Evolutionary conservation across 2,113 vertebrate genomes (phyloP), one percentile per base, ranked within the genome.

Genomic region (Lutjanus erythropterus): DNA sequence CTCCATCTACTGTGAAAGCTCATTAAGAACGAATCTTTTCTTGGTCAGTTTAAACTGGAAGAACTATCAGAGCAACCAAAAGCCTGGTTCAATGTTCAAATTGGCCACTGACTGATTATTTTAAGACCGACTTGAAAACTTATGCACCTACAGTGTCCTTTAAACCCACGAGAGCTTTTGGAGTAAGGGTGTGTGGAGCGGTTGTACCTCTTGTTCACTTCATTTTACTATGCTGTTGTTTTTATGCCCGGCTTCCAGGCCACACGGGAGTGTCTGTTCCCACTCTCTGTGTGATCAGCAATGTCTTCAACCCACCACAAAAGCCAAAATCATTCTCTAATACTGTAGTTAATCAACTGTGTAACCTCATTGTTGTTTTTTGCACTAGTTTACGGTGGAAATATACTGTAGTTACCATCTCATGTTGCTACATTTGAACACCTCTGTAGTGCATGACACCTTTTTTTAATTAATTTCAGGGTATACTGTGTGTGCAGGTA

Each of bases 281-380:
- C 61, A 53, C 72, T 58, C 52, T 67, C 1, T 44, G 49, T 74
- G 69, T 66, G 75, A 61, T 62, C 50, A 72, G 55, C 35, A 31
- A 65, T 6, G 44, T 83, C 78, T 78, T 79, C 56, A 64, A 82
- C 80, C 53, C 81, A 64, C 60, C 65, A 64, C 71, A 49, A 71
- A 82, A 92, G 93, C 93, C 90, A 94, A 95, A 94, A 88, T 41
- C 78, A 77, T 87, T 93, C 95, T 94, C 87, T 92, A 87, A 93
- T 93, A 94, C 94, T 95, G 92, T 93, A 95, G 94, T 95, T 84
- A 92, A 94, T 94, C 95, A 96, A 95, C 96, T 95, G 94, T 95
- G 87, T 93, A 92, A 96, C 96, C 97, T 97, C 96, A 94, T 96
- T 94, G 94, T 96, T 81, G 67, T 81, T 95, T 95, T 96, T 96